Conservation (phyloP, 2,797 vertebrate genomes). For the Artibeus lituratus region DNA sequence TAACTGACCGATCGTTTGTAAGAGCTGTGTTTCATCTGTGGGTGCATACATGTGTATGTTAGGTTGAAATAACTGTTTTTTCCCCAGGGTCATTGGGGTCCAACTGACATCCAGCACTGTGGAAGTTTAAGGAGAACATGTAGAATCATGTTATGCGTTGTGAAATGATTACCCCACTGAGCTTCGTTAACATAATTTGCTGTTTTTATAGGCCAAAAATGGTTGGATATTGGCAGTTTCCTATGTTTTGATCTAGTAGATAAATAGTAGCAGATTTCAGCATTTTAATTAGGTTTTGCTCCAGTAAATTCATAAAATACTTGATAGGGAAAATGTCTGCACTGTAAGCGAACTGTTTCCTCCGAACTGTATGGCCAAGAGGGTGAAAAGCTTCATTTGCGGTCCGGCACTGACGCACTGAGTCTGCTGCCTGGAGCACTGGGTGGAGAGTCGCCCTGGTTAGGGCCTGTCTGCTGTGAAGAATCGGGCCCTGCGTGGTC, state of each 20-base stretch:
- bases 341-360: background rate
- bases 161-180: background rate
- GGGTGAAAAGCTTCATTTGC: background rate
- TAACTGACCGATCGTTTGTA: background rate
- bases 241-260: background rate
- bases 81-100: background rate
- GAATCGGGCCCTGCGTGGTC: background rate
- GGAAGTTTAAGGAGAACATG: background rate
- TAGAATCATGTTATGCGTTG: background rate
- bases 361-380: background rate
- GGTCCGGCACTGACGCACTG: background rate
- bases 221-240: background rate
- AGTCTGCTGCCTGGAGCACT: background rate
- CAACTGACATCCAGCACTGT: background rate
- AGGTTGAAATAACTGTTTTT: background rate
- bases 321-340: background rate
- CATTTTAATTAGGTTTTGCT: conserved; percentile 31
- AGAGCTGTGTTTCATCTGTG: background rate
- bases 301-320: conserved; percentile 9
- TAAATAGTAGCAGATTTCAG: background rate
- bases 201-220: conserved; percentile 7
- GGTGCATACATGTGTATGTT: background rate
- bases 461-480: background rate
- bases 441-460: background rate
- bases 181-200: background rate